phyloP scores from a whole-genome alignment of 2,888 invertebrate genomes.

The Drosophila macrothrix region DNA sequence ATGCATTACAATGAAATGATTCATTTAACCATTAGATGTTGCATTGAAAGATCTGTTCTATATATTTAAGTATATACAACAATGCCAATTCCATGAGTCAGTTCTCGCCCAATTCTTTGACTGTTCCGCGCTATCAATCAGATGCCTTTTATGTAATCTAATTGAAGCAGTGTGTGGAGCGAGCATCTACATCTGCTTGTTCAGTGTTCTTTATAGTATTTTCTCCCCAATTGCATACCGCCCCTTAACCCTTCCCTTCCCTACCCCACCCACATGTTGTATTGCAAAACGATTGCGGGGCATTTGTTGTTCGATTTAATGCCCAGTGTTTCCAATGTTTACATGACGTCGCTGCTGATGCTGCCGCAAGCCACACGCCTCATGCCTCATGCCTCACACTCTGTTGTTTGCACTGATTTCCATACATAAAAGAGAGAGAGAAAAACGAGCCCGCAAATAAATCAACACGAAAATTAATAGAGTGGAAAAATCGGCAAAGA shows the following conservation, averaged over 20 bases:
- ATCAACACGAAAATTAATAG: conserved; percentile 76
- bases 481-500: conserved; percentile 74
- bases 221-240: neutral
- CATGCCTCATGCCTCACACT: conserved; percentile 5
- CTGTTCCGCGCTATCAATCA: conserved; percentile 26
- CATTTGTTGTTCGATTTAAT: conserved; percentile 58
- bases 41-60: conserved; percentile 7
- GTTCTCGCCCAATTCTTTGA: neutral
- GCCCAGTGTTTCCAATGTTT: conserved; percentile 49
- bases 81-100: conserved; percentile 19
- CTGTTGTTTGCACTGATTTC: conserved; percentile 48
- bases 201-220: conserved; percentile 1
- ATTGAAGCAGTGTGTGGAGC: conserved; percentile 23
- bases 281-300: conserved; percentile 45
- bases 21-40: neutral
- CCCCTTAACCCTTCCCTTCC: neutral
- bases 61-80: neutral
- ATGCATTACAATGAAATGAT: neutral
- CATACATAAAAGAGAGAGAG: conserved; percentile 29
- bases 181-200: conserved; percentile 6
- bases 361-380: conserved; percentile 19
- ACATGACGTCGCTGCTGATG: conserved; percentile 30
- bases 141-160: conserved; percentile 34
- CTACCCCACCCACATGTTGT: neutral
- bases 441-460: conserved; percentile 55